Base-by-base conservation (phyloP, 53 echinoderm and acorn worm genomes). In the Arbacia lixula region DNA sequence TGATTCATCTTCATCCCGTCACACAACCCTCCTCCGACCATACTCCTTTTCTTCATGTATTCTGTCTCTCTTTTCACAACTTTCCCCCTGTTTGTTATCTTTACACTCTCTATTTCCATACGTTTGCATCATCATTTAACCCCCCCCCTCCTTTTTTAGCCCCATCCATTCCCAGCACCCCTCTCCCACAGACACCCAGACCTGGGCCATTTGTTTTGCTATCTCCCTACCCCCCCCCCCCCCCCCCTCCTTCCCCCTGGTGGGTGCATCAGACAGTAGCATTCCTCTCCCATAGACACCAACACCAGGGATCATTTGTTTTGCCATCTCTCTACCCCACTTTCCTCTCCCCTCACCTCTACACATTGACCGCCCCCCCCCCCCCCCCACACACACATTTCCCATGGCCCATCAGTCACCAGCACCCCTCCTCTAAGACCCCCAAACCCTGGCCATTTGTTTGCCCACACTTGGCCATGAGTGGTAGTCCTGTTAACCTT, bases 321-420 rank as follows among this genome's bases (percentile, higher is more conserved):
- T 8, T 46, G 8, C 49, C 14, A 46, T 14, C 49, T 14, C 49
- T 14, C 14, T 46, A 46, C 14, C 14, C 49, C 49, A 10, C 49
- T 14, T 14, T 46, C 49, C 49, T 14, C 49, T 14, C 14, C 49
- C 14, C 49, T 46, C 14, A n/a, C n/a, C n/a, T n/a, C n/a, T n/a
- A n/a, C n/a, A n/a, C n/a, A n/a, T n/a, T n/a, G n/a, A n/a, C n/a
- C n/a, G n/a, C n/a, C n/a, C n/a, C n/a, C n/a, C n/a, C n/a, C n/a
- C n/a, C n/a, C n/a, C n/a, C n/a, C n/a, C n/a, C n/a, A n/a, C n/a
- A n/a, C n/a, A n/a, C n/a, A n/a, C n/a, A n/a, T n/a, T n/a, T n/a
- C n/a, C n/a, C n/a, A n/a, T n/a, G n/a, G 19, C 30, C 74, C 52
- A 74, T 74, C 69, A 41, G 69, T 69, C 69, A 69, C 53, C 74